Conservation (phyloP, 2,113 vertebrate genomes). For the Trogon melanurus region DNA sequence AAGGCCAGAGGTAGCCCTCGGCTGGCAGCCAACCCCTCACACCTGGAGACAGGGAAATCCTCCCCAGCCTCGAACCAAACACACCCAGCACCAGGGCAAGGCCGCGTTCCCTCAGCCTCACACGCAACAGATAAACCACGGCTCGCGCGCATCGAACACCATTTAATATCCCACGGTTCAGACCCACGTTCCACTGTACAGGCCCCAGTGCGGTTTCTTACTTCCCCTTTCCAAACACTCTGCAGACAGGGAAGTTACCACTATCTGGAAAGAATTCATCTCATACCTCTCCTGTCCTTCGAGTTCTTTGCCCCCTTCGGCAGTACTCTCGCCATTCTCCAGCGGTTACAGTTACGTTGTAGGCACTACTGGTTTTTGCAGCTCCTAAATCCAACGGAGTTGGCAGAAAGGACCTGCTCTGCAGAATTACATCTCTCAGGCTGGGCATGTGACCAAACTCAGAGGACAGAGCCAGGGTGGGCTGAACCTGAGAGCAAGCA, state of each 20-base stretch:
- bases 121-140: neutral
- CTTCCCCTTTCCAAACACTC: neutral
- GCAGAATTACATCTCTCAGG: neutral
- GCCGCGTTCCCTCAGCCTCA: neutral
- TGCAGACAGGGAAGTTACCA: neutral
- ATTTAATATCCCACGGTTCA: neutral
- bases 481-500: neutral
- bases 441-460: neutral
- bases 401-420: neutral
- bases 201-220: too few species aligned
- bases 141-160: rapidly evolving
- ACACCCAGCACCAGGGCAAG: neutral
- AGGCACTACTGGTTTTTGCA: neutral
- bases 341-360: neutral
- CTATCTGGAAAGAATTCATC: neutral
- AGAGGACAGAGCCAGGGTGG: neutral
- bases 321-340: neutral
- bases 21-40: neutral
- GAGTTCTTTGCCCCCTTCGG: neutral
- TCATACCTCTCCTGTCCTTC: neutral
- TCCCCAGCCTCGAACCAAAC: neutral
- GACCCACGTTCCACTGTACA: neutral
- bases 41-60: neutral
- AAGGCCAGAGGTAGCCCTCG: neutral
- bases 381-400: neutral